A percentile compares a stretch with the other conserved stretches of the same genome.
Conservation (phyloP, 2,797 vertebrate genomes). For the Mus caroli region DNA sequence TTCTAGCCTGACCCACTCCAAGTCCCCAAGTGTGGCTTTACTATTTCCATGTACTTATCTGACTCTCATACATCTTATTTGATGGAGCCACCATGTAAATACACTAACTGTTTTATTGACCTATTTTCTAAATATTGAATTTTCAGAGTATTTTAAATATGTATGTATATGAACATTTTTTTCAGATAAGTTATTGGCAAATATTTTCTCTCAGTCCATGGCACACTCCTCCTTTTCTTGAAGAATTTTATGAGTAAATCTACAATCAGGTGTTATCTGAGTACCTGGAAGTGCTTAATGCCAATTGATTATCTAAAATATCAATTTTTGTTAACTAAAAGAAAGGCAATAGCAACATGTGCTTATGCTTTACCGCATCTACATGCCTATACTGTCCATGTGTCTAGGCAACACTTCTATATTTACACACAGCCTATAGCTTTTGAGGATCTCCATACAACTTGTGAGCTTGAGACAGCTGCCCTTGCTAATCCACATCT, state of each 20-base stretch:
- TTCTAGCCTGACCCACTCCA: not conserved
- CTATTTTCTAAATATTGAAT: not conserved
- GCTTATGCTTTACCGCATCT: not conserved
- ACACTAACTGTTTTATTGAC: not conserved
- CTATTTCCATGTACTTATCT: not conserved
- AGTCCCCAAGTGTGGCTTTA: not conserved
- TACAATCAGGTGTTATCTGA: not conserved
- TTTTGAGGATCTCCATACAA: not conserved
- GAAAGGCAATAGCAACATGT: not conserved
- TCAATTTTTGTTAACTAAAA: not conserved
- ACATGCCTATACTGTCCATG: no score
- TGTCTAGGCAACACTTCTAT: not conserved
- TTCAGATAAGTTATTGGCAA: constrained; percentile 12
- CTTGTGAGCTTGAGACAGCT: not conserved
- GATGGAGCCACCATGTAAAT: not conserved
- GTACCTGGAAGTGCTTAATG: not conserved
- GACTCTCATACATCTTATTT: not conserved
- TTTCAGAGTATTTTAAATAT: constrained; percentile 34
- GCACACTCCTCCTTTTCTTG: not conserved
- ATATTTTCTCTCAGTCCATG: not conserved
- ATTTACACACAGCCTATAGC: not conserved
- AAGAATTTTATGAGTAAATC: not conserved
- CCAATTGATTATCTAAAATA: not conserved
- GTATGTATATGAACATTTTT: not conserved
- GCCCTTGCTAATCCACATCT: not conserved